Percentiles rank a stretch among this genome's conserved stretches.
phyloP scores from a whole-genome alignment of 2,888 invertebrate genomes.

The Acleris literana region DNA sequence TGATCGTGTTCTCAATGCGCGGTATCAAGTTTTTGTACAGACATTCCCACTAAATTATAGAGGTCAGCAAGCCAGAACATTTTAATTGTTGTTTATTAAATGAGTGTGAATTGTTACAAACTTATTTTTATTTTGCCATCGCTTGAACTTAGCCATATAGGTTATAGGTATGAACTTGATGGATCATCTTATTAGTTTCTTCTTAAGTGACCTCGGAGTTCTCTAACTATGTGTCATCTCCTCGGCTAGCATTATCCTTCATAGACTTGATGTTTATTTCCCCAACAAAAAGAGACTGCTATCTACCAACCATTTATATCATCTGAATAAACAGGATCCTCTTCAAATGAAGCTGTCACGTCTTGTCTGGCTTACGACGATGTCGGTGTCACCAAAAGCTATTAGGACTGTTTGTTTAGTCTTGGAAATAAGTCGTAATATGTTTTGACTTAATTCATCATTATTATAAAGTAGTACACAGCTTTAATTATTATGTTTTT shows the following conservation, averaged over 20 bases:
- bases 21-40: conserved; percentile 27
- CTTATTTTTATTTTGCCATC: not conserved
- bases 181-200: not conserved
- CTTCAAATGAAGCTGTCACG: conserved; percentile 17
- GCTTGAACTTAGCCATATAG: no score
- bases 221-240: not conserved
- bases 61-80: not conserved
- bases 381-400: conserved; percentile 11
- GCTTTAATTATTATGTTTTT: no score
- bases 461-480: no score
- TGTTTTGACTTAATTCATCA: not conserved
- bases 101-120: not conserved
- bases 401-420: conserved; percentile 11
- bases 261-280: not conserved
- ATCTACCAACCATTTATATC: not conserved
- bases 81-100: conserved; percentile 30
- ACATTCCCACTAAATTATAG: conserved; percentile 30
- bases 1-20: conserved; percentile 29
- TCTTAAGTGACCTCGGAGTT: not conserved
- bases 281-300: no score
- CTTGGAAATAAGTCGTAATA: conserved; percentile 3
- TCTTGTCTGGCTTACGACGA: not conserved
- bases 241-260: not conserved
- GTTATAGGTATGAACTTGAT: not conserved
- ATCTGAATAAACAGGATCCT: conserved; percentile 3